Conservation (phyloP, 2,888 invertebrate species). For the Acanthosepion pharaonis region DNA sequence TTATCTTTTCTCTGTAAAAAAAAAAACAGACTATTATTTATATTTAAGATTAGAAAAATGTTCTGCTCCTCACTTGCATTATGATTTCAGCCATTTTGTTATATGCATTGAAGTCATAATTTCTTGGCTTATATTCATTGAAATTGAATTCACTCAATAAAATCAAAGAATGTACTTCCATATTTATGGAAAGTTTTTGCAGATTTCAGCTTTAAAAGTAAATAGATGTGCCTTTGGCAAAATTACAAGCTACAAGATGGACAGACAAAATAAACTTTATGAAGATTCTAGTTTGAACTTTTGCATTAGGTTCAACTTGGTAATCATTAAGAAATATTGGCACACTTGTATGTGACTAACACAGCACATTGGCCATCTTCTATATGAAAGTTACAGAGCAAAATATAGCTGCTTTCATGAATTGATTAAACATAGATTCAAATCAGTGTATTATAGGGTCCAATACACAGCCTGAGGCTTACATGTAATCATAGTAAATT, state of each 20-base stretch:
- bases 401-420: neutral
- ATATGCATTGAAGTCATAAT: neutral
- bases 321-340: neutral
- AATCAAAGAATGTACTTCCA: neutral
- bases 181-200: neutral
- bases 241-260: neutral
- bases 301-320: neutral
- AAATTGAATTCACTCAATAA: neutral
- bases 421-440: constrained; percentile 20
- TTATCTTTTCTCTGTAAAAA: neutral
- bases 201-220: neutral
- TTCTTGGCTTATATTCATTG: neutral
- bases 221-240: neutral
- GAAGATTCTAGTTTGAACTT: neutral
- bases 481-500: neutral
- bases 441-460: neutral
- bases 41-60: neutral
- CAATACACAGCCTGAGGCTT: neutral
- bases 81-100: neutral
- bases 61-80: neutral
- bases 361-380: neutral
- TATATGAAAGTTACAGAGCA: neutral
- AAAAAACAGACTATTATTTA: neutral
- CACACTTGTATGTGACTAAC: neutral
- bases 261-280: neutral